These are phyloP conservation scores for Eupelmus urozonus DNA, from an alignment of 2,888 invertebrate species.

Conservation along the genomic window DNA sequence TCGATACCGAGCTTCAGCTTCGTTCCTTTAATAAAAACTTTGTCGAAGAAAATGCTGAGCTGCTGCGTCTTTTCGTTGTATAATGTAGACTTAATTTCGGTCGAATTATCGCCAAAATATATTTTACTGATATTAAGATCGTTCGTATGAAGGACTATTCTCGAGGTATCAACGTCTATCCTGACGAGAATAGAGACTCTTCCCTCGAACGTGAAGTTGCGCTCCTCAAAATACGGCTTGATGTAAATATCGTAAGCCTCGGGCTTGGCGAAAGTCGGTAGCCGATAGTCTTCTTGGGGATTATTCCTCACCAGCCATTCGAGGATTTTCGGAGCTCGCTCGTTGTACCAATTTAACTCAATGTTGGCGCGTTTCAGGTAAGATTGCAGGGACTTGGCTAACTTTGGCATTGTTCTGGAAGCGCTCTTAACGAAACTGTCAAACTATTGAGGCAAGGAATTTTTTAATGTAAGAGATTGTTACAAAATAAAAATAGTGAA, in stretches of 20 bases:
- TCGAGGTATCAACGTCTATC: conserved; percentile 68
- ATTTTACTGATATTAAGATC: conserved; percentile 72
- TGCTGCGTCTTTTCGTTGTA: conserved; percentile 78
- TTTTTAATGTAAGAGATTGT: too few relatives aligned
- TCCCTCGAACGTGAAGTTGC: conserved; percentile 77
- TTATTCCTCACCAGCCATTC: conserved; percentile 63
- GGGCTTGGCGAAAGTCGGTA: conserved; percentile 78
- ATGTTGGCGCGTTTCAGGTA: conserved; percentile 57
- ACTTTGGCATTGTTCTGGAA: background rate
- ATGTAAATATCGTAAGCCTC: conserved; percentile 79
- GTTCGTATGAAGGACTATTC: conserved; percentile 78
- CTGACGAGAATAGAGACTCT: conserved; percentile 77
- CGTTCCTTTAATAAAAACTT: conserved; percentile 69
- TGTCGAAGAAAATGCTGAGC: conserved; percentile 77
- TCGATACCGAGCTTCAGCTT: conserved; percentile 79
- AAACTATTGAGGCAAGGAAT: conserved; percentile 38
- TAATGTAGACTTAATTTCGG: conserved; percentile 16
- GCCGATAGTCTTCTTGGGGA: conserved; percentile 74
- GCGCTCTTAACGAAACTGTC: conserved; percentile 10
- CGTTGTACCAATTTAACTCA: conserved; percentile 67
- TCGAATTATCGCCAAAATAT: too few relatives aligned
- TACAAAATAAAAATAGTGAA: too few relatives aligned
- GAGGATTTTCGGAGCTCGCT: conserved; percentile 63
- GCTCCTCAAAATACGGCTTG: conserved; percentile 77
- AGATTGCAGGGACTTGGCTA: conserved; percentile 27